A percentile compares a stretch with the other conserved stretches of the same genome.
These are phyloP conservation scores for Neolamprologus ventralis DNA, from an alignment of 2,113 vertebrate genomes.

Conservation along the genomic window DNA sequence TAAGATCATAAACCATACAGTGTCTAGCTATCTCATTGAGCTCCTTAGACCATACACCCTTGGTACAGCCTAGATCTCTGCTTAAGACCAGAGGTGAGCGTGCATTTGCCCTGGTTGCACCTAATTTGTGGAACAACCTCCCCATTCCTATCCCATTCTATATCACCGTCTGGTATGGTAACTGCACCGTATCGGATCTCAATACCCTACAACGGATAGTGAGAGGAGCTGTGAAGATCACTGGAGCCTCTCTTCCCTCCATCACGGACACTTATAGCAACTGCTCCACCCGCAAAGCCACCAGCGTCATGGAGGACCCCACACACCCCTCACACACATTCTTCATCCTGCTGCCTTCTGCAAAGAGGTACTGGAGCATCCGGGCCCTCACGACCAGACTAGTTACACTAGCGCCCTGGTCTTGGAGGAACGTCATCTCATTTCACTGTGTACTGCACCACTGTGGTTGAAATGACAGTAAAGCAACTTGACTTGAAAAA, in stretches of 20 bases:
- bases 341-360: neutral
- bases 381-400: rapidly evolving
- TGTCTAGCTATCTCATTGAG: rapidly evolving
- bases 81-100: neutral
- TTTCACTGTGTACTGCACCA: neutral
- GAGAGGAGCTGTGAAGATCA: neutral
- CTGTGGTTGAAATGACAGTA: neutral
- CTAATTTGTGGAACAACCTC: neutral
- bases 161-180: neutral
- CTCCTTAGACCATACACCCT: neutral
- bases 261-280: neutral
- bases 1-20: too few species aligned
- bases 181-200: rapidly evolving
- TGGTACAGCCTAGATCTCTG: neutral
- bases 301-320: neutral
- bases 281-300: neutral
- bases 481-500: neutral
- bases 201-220: neutral
- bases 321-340: neutral
- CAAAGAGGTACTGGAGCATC: neutral
- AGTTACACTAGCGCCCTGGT: neutral
- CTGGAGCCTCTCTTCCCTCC: neutral
- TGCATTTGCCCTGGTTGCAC: too few species aligned
- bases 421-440: rapidly evolving
- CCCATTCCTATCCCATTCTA: neutral